These are phyloP conservation scores for Temnothorax longispinosus DNA, from an alignment of 1,140 invertebrate genomes.

Conservation along the genomic window DNA sequence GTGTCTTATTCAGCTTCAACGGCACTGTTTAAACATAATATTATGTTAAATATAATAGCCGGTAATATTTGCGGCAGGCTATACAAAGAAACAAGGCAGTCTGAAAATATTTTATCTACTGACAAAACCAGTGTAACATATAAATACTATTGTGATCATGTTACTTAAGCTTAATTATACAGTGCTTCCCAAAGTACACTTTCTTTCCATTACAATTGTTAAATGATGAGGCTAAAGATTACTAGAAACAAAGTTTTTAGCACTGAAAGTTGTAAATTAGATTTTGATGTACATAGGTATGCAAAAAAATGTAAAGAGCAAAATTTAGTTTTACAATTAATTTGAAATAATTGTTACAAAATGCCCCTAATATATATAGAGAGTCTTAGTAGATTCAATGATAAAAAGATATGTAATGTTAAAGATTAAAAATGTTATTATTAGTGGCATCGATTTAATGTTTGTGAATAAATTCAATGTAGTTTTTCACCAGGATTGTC, in stretches of 20 bases:
- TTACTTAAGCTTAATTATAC: conserved; percentile 35
- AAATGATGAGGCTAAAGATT: neutral
- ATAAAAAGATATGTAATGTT: neutral
- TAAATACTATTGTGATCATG: conserved; percentile 26
- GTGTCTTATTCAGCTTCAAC: neutral
- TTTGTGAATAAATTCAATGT: conserved; percentile 11
- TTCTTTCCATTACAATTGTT: neutral
- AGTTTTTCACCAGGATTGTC: neutral
- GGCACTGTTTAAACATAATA: neutral
- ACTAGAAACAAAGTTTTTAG: neutral
- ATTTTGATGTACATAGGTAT: neutral
- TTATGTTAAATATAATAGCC: neutral
- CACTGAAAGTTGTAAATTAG: neutral
- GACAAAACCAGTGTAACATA: neutral
- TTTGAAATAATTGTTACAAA: conserved; percentile 8
- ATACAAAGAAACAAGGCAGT: neutral
- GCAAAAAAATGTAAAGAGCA: neutral
- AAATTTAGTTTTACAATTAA: neutral
- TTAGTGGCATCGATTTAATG: neutral
- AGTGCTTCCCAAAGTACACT: neutral
- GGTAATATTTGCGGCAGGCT: neutral
- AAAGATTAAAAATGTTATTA: neutral
- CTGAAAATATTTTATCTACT: conserved; percentile 20
- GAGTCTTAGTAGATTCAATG: neutral
- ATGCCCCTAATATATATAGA: neutral